Evolutionary conservation across 2,797 vertebrate species (phyloP).

Genomic region (Silurus lanzhouensis): DNA sequence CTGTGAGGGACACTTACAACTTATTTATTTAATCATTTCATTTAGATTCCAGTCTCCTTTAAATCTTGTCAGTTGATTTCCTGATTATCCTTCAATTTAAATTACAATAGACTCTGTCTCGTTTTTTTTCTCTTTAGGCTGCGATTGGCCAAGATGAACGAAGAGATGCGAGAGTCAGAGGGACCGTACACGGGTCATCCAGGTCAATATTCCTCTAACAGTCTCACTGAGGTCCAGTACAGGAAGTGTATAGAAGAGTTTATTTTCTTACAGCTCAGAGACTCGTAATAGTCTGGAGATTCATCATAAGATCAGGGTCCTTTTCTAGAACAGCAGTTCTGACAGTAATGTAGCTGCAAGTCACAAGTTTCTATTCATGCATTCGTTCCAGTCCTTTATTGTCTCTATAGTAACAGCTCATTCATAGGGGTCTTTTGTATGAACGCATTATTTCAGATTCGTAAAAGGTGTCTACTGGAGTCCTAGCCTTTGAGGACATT

Average conservation of each 20-base stretch:
- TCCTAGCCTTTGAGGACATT: not conserved
- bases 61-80: not conserved
- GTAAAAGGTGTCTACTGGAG: not conserved
- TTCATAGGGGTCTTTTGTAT: not conserved
- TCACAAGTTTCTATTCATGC: not conserved
- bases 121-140: conserved; percentile 72
- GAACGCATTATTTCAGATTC: not conserved
- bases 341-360: not conserved
- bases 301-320: not conserved
- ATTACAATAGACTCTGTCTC: not conserved
- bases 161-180: conserved; percentile 98
- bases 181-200: conserved; percentile 89
- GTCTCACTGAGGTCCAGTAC: conserved; percentile 96
- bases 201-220: conserved; percentile 97
- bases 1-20: conserved; percentile 76
- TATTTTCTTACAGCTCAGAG: conserved; percentile 89
- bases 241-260: conserved; percentile 97
- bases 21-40: not conserved
- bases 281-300: conserved; percentile 69
- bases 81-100: not conserved
- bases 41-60: not conserved
- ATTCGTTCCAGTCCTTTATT: not conserved
- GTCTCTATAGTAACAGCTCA: not conserved
- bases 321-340: not conserved
- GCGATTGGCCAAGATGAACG: conserved; percentile 97